A percentile compares a stretch with the other conserved stretches of the same genome.
Evolutionary conservation across 2,113 vertebrate species (phyloP).

Genomic region (Caretta caretta): DNA sequence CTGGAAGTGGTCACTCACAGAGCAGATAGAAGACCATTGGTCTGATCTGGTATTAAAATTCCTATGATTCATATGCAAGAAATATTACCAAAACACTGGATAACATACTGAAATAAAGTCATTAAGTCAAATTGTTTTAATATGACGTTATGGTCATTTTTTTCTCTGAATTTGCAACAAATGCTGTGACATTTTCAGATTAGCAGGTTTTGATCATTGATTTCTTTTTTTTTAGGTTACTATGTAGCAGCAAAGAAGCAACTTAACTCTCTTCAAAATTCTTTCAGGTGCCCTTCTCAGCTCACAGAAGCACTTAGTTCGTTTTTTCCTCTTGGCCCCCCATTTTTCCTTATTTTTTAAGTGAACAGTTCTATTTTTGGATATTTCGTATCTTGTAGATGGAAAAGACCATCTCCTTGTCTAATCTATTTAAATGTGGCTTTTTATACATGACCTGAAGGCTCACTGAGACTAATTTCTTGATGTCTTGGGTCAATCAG

Average conservation of each 20-base stretch:
- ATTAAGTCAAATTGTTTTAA: no score
- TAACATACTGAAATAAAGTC: no score
- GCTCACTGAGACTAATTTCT: neutral
- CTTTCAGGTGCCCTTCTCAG: neutral
- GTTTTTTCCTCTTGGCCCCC: neutral
- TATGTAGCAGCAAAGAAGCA: neutral
- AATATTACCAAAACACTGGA: no score
- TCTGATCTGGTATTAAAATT: neutral
- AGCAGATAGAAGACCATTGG: neutral
- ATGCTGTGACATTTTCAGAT: neutral
- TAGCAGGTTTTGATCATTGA: neutral
- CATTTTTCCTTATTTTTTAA: neutral
- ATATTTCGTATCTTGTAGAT: neutral
- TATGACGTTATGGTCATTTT: no score
- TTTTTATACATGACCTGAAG: neutral
- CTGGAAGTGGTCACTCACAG: neutral
- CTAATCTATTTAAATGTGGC: neutral
- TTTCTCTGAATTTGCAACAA: no score
- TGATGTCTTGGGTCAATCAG: neutral
- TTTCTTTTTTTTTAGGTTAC: neutral
- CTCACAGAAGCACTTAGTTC: neutral
- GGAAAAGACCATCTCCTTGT: neutral
- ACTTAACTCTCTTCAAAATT: slow-evolving; percentile 30
- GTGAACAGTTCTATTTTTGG: neutral
- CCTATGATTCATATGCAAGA: neutral